These are phyloP conservation scores for Kuschelorhynchus macadamiae DNA, from an alignment of 2,888 invertebrate species.

Conservation along the genomic window DNA sequence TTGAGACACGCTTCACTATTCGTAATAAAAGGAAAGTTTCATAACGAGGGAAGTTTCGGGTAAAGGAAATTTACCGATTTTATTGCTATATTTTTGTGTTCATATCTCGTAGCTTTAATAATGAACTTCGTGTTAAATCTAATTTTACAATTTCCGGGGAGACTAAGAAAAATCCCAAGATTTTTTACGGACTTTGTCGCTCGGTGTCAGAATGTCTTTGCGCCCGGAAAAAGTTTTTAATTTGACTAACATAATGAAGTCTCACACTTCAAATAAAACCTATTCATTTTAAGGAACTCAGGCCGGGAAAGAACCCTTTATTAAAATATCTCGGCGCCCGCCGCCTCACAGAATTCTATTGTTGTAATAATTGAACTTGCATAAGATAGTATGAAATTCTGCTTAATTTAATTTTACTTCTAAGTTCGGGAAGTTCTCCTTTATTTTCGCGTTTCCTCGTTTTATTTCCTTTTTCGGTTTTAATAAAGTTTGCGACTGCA, in stretches of 20 bases:
- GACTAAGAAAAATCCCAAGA: too few species aligned
- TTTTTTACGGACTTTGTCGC: too few species aligned
- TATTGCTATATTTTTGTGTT: too few species aligned
- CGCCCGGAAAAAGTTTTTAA: conserved; percentile 50
- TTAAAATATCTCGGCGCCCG: conserved; percentile 64
- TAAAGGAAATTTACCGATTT: too few species aligned
- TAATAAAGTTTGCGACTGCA: conserved; percentile 29
- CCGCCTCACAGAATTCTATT: conserved; percentile 62
- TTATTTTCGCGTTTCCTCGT: conserved; percentile 14
- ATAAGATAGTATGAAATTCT: conserved; percentile 59
- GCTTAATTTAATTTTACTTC: conserved; percentile 62
- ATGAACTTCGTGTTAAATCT: too few species aligned
- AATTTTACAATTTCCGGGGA: too few species aligned
- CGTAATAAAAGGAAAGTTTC: too few species aligned
- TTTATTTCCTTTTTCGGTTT: conserved; percentile 12
- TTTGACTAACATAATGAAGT: conserved; percentile 55
- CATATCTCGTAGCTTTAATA: too few species aligned
- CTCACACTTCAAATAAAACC: conserved; percentile 51
- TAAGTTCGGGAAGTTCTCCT: conserved; percentile 29
- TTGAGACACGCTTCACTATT: too few species aligned
- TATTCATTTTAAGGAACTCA: conserved; percentile 53
- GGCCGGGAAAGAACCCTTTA: conserved; percentile 53
- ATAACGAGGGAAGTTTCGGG: too few species aligned
- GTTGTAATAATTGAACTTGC: conserved; percentile 64
- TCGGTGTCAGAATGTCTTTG: too few species aligned